phyloP scores from a whole-genome alignment of 2,113 vertebrate species.

The Spheniscus mendiculus region DNA sequence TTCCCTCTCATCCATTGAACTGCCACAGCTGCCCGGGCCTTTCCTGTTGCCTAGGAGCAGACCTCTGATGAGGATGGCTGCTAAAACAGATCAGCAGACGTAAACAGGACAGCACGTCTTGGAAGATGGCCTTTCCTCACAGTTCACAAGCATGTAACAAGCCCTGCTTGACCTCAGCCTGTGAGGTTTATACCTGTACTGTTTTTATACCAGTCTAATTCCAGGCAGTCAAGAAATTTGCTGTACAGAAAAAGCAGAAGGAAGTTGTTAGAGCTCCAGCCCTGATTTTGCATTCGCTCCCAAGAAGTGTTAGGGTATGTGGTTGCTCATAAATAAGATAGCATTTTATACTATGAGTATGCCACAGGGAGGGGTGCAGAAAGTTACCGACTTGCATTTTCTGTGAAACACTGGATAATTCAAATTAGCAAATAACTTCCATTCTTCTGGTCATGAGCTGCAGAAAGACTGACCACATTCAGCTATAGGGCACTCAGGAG shows the following conservation, averaged over 20 bases:
- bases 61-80: not conserved
- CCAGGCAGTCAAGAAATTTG: not conserved
- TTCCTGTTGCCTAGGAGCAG: not conserved
- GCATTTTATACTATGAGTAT: not conserved
- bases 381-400: not conserved
- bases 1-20: not conserved
- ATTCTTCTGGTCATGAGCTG: not conserved
- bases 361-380: not conserved
- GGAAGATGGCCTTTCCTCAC: not conserved
- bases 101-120: accelerated
- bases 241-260: not conserved
- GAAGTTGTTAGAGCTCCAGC: not conserved
- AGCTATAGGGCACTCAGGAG: not conserved
- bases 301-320: not conserved
- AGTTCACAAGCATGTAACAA: not conserved
- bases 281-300: not conserved
- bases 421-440: not conserved
- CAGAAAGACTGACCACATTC: not conserved
- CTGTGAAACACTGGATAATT: not conserved
- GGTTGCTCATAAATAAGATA: not conserved
- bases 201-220: not conserved
- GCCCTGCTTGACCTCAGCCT: not conserved
- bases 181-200: not conserved
- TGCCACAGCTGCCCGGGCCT: accelerated
- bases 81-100: not conserved